Evolutionary conservation across 2,797 vertebrate genomes (phyloP).

Genomic region (Pygocentrus nattereri): DNA sequence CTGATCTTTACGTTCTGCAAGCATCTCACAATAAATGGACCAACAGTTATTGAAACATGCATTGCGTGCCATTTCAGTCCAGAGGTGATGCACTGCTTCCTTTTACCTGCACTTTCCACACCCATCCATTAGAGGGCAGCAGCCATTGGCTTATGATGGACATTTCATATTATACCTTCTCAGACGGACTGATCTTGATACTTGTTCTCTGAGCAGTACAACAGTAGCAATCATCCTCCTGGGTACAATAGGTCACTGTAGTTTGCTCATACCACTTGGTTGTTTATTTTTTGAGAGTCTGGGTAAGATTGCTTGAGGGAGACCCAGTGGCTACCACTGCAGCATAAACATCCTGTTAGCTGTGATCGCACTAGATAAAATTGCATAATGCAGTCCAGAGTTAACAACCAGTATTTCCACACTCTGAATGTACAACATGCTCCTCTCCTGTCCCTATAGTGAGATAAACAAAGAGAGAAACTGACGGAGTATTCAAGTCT

Average conservation of each 20-base stretch:
- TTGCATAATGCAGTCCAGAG: neutral
- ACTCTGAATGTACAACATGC: neutral
- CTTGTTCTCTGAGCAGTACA: neutral
- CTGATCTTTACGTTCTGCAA: neutral
- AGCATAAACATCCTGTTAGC: constrained; percentile 54
- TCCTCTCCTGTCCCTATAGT: neutral
- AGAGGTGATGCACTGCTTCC: too few species aligned
- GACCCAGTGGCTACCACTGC: constrained; percentile 5
- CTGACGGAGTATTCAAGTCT: neutral
- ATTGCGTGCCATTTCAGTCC: too few species aligned
- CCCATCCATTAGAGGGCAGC: constrained; percentile 54
- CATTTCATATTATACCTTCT: neutral
- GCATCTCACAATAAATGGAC: neutral
- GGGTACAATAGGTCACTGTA: constrained; percentile 32
- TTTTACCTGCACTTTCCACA: neutral
- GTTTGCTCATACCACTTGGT: constrained; percentile 36
- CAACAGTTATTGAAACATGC: neutral
- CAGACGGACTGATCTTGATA: neutral
- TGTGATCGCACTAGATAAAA: constrained; percentile 29
- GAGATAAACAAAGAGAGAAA: neutral
- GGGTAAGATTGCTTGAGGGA: constrained; percentile 30
- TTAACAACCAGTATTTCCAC: neutral
- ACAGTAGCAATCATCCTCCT: constrained; percentile 6
- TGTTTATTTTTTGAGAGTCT: constrained; percentile 49
- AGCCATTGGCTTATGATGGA: constrained; percentile 1